These are phyloP conservation scores for Papilio machaon DNA, from an alignment of 1,140 invertebrate genomes.

Conservation along the genomic window DNA sequence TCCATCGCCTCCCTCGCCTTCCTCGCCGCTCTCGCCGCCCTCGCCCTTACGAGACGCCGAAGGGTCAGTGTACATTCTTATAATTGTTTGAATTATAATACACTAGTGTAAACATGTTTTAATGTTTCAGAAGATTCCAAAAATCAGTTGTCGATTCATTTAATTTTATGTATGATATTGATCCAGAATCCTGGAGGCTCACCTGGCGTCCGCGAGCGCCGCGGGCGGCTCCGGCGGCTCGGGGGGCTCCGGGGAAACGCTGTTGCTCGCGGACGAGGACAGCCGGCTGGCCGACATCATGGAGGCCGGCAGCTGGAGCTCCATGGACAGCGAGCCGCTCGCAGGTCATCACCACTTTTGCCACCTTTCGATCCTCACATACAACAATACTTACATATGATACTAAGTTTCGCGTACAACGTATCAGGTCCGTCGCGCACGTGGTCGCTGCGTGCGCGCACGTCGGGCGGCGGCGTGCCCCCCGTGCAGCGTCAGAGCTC, in stretches of 20 bases:
- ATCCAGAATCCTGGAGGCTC: conserved; percentile 49
- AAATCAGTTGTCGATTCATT: too few species aligned
- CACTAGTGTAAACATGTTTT: too few species aligned
- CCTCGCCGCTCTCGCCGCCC: not conserved
- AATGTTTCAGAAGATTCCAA: too few species aligned
- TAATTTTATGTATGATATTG: not conserved
- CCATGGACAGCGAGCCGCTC: conserved; percentile 76
- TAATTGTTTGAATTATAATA: too few species aligned
- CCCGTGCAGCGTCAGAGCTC: conserved; percentile 69
- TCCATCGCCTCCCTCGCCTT: not conserved
- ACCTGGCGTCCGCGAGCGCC: conserved; percentile 48
- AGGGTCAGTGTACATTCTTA: not conserved
- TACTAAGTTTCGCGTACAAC: not conserved
- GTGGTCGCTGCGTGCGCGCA: conserved; percentile 86
- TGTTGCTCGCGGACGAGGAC: conserved; percentile 72
- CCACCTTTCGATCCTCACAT: not conserved
- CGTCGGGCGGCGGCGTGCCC: conserved; percentile 63
- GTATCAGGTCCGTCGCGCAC: conserved; percentile 86
- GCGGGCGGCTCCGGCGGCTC: conserved; percentile 49
- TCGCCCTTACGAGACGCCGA: not conserved
- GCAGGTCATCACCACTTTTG: conserved; percentile 76
- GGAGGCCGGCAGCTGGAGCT: conserved; percentile 78
- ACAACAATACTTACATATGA: not conserved
- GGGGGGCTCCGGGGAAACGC: conserved; percentile 71
- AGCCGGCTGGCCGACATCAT: conserved; percentile 71